A percentile compares a stretch with the other conserved stretches of the same genome.
Conservation (phyloP, 1,140 invertebrate species). For the Caenorhabditis remanei region DNA sequence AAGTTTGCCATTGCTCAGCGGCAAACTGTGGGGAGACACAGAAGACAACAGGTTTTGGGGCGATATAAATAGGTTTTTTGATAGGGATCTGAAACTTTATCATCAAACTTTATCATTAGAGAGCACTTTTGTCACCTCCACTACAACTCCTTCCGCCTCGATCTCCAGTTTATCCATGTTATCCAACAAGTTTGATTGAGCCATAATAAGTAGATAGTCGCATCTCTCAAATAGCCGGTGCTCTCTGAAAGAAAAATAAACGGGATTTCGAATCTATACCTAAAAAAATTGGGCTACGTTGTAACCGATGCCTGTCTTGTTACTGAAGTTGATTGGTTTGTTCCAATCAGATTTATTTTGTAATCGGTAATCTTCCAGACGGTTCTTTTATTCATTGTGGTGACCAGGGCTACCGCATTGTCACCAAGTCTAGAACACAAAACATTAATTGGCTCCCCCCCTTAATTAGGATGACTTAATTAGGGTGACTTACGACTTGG, state of each 20-base stretch:
- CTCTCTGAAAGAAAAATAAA: no score
- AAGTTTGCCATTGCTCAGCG: constrained; percentile 59
- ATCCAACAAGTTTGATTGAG: background rate
- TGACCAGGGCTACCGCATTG: constrained; percentile 15
- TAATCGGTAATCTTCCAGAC: background rate
- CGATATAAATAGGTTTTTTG: background rate
- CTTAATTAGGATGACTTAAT: background rate
- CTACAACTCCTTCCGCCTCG: background rate
- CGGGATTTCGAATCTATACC: no score
- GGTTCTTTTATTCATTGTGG: constrained; percentile 42
- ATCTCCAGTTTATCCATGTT: constrained; percentile 10
- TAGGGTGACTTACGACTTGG: background rate
- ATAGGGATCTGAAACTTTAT: constrained; percentile 8
- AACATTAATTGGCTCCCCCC: no score
- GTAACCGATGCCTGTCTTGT: background rate
- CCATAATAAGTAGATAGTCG: background rate
- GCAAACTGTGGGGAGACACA: constrained; percentile 58
- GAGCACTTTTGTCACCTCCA: background rate
- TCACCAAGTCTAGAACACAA: background rate
- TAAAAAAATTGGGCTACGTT: no score
- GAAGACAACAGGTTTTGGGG: constrained; percentile 37
- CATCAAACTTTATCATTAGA: no score
- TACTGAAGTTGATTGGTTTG: background rate
- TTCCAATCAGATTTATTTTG: constrained; percentile 1
- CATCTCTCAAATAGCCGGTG: background rate